These are phyloP conservation scores for Mythimna pallens DNA, from an alignment of 2,888 invertebrate species.

Conservation along the genomic window DNA sequence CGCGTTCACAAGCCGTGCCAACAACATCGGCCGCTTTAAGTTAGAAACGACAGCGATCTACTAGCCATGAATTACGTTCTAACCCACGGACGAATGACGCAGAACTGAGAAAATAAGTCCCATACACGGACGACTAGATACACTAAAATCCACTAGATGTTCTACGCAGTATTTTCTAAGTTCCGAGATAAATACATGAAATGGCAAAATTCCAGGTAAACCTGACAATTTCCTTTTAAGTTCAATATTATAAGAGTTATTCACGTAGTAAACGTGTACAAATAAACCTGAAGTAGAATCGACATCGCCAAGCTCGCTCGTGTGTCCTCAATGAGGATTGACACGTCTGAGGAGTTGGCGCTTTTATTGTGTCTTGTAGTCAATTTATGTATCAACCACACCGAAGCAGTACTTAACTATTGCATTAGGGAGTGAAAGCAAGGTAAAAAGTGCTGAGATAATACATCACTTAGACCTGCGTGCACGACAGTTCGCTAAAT, in stretches of 20 bases:
- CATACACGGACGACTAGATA: neutral
- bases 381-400: conserved; percentile 30
- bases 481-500: conserved; percentile 25
- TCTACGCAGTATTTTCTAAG: neutral
- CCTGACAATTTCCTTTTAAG: conserved; percentile 1
- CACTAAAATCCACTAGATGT: neutral
- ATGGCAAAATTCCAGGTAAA: neutral
- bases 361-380: conserved; percentile 15
- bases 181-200: conserved; percentile 1
- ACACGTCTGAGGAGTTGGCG: conserved; percentile 16
- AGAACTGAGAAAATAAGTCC: conserved; percentile 1
- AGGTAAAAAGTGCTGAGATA: conserved; percentile 10
- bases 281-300: conserved; percentile 15
- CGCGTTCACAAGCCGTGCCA: conserved; percentile 56
- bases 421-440: conserved; percentile 24
- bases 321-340: conserved; percentile 33
- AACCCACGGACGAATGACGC: neutral
- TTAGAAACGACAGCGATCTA: conserved; percentile 32
- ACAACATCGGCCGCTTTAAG: conserved; percentile 33
- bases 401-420: conserved; percentile 4
- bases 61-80: neutral
- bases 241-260: neutral
- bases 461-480: conserved; percentile 24
- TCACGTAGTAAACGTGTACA: neutral
- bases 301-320: conserved; percentile 6